Base-by-base conservation (phyloP, 2,888 invertebrate species). In the Apantesis nais region DNA sequence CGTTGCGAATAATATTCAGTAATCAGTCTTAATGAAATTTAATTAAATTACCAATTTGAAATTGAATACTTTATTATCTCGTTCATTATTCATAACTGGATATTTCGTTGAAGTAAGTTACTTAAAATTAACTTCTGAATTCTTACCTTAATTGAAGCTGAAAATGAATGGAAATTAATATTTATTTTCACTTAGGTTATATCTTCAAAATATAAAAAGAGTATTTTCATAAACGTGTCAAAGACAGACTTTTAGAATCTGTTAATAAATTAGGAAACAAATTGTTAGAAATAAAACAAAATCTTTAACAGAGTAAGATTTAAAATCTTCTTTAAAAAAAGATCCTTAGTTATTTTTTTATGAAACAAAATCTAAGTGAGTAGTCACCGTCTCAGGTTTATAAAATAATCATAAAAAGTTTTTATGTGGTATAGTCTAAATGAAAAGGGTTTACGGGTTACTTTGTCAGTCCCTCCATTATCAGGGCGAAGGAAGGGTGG, bases 31-130 rank as follows among this genome's bases (percentile, higher is more conserved):
- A 34, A 25, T 22, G n/a, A 31, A 31, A 48, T 52, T 31, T 31
- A 65, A n/a, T 65, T 34, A 52, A 37, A 58, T 62, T 65, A 65
- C 52, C 31, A 34, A 52, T 65, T 22, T 65, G 68, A 70, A 70
- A 78, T 63, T 22, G 44, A 62, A 77, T 68, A 68, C 64, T 72
- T 69, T 29, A 74, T 68, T 61, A 64, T 58, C 66, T 12, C 25
- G 25, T 48, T 39, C 62, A 48, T 70, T 67, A 68, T 78, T 74
- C 70, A 58, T 63, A 80, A 70, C 74, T 77, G 71, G 39, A 71
- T 79, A 68, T 80, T 80, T 68, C 65, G 68, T 71, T 64, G 48
- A 41, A 71, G 41, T n/a, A 67, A 70, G 65, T 66, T 73, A 62
- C 19, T 68, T 19, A 58, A 60, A 76, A 70, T 70, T 55, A 25